phyloP scores from a whole-genome alignment of 1,140 invertebrate genomes.

The Drosophila rufa region DNA sequence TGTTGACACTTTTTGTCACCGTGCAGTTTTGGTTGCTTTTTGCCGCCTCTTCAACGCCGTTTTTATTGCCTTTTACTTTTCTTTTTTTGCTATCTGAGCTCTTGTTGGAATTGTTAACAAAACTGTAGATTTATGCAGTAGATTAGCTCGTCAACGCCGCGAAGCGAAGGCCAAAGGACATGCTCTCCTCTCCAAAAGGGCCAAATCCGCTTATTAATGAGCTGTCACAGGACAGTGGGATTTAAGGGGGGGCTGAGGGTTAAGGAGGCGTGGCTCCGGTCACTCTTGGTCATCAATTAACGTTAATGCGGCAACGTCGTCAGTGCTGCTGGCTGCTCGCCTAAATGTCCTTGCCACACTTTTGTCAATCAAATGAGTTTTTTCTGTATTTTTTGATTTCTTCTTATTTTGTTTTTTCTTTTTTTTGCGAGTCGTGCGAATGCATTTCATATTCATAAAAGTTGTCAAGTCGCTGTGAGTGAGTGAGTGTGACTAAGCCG shows the following conservation, averaged over 20 bases:
- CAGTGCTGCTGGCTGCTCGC: constrained; percentile 26
- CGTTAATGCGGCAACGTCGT: constrained; percentile 56
- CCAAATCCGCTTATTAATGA: constrained; percentile 80
- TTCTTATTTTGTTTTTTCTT: constrained; percentile 10
- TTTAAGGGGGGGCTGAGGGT: constrained; percentile 1
- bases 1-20: constrained; percentile 10
- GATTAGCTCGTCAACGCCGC: constrained; percentile 75
- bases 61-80: constrained; percentile 23
- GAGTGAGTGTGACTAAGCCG: constrained; percentile 64
- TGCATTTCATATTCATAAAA: constrained; percentile 77
- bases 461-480: constrained; percentile 29
- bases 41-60: constrained; percentile 8
- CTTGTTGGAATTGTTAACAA: constrained; percentile 74
- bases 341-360: constrained; percentile 73
- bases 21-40: constrained; percentile 16
- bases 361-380: constrained; percentile 73
- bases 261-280: constrained; percentile 21
- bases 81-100: constrained; percentile 24
- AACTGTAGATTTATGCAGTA: constrained; percentile 78
- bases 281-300: constrained; percentile 73
- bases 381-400: background rate
- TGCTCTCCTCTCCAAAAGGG: constrained; percentile 39
- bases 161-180: constrained; percentile 42
- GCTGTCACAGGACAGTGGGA: constrained; percentile 56
- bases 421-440: constrained; percentile 44